Base-by-base conservation (phyloP, 37 sponge, comb jelly and placozoan genomes). In the Mnemiopsis leidyi region DNA sequence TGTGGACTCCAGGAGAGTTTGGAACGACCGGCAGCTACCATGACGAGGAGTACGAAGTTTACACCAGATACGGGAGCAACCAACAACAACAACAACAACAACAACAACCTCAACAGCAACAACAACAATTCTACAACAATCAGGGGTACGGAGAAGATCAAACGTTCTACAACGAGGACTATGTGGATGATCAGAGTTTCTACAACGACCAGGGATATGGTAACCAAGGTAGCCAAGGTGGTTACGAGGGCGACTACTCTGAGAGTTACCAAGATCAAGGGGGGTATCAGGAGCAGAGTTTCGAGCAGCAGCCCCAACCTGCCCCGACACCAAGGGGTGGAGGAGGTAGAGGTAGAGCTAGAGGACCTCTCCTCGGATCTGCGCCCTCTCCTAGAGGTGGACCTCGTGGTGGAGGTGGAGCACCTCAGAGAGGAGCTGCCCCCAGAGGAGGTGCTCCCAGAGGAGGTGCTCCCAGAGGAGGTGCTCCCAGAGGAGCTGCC, bases 1-100 rank as follows among this genome's bases (percentile, higher is more conserved):
- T 71, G 30, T 71, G 73, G 73, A 71, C 25, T 2, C 73, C 73
- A n/a, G 73, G 73, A 29, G 73, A 71, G 73, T 71, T 71, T 71
- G 73, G 73, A 71, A 71, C 25, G 24, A 71, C 73, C 20, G 73
- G 73, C 73, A 71, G 73, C 30, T 71, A 23, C 73, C 73, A 71
- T 18, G 73, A 71, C 20, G 73, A 71, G 73, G 30, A 29, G 73
- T 28, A 48, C 61, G 61, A 48, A 48, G 61, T 48, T 5, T 48
- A 48, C 61, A 48, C 61, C 61, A 5, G 61, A 18, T 48, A 48
- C 61, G 13, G 13, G 9, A 48, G 13, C 61, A 48, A 48, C 61
- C 5, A 48, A 5, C 61, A 48, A 48, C 61, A 48, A 13, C 61
- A 48, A 48, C 61, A 48, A 48, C 61, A 48, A 48, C 61, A 48